Percentiles rank a stretch among this genome's conserved stretches.
Conservation (phyloP, 2,888 invertebrate species). For the Coelinius sp. region DNA sequence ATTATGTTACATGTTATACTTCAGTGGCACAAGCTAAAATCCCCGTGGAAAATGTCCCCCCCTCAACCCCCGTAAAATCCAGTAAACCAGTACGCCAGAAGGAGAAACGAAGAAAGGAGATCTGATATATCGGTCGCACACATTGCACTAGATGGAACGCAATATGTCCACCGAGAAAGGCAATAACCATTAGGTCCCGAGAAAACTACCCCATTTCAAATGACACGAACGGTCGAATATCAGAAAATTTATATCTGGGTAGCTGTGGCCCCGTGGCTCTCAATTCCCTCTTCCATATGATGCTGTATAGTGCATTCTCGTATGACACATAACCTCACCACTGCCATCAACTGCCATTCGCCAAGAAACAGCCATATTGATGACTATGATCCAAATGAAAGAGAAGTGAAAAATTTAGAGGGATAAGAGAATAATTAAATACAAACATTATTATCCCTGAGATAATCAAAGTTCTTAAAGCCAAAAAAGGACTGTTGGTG, state of each 20-base stretch:
- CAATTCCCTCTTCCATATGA: neutral
- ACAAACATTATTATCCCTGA: neutral
- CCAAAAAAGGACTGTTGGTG: neutral
- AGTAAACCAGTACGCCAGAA: neutral
- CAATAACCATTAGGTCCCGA: slow-evolving; percentile 77
- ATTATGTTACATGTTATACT: slow-evolving; percentile 18
- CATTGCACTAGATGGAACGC: slow-evolving; percentile 76
- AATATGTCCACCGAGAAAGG: slow-evolving; percentile 76
- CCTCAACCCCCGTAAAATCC: neutral
- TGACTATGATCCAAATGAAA: neutral
- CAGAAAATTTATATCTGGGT: slow-evolving; percentile 74
- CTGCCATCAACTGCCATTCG: neutral
- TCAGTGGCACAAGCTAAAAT: slow-evolving; percentile 13
- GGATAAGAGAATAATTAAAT: neutral
- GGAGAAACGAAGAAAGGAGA: slow-evolving; percentile 44
- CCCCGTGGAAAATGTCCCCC: slow-evolving; percentile 47
- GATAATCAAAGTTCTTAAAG: slow-evolving; percentile 2
- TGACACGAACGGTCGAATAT: slow-evolving; percentile 76
- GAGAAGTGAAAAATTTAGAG: too few species aligned
- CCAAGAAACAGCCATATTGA: neutral
- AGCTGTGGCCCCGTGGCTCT: slow-evolving; percentile 45
- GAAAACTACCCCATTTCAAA: slow-evolving; percentile 76
- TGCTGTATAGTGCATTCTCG: neutral
- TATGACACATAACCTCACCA: slow-evolving; percentile 4
- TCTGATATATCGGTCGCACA: slow-evolving; percentile 75